Conservation (phyloP, 2,797 vertebrate species). For the Oryzias dopingdopingensis region DNA sequence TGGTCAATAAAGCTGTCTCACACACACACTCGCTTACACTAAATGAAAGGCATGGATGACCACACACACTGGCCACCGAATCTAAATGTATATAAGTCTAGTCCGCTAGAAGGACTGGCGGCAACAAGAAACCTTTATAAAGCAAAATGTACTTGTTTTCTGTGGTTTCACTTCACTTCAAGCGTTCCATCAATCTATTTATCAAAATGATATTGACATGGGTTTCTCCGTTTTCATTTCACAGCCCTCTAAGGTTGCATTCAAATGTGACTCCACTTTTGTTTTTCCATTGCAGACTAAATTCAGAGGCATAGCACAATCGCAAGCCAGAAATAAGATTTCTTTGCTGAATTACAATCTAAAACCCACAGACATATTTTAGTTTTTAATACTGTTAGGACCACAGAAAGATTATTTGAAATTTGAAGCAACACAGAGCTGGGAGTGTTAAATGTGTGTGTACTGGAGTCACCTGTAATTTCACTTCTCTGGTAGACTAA, state of each 20-base stretch:
- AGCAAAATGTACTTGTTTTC: conserved; percentile 59
- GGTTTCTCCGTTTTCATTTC: conserved; percentile 33
- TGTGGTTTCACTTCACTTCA: conserved; percentile 24
- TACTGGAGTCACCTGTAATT: conserved; percentile 36
- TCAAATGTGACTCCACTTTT: conserved; percentile 30
- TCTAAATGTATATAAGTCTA: conserved; percentile 74
- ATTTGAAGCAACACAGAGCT: conserved; percentile 36
- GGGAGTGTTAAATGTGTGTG: conserved; percentile 20
- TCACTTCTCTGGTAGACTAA: conserved; percentile 31
- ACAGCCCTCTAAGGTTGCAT: conserved; percentile 17
- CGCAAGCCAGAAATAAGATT: conserved; percentile 11
- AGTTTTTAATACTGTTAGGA: conserved; percentile 21
- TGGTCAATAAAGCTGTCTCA: conserved; percentile 63
- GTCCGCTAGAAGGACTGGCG: conserved; percentile 52
- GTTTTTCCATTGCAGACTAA: conserved; percentile 23
- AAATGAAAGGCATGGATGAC: conserved; percentile 64
- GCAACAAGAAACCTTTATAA: conserved; percentile 70
- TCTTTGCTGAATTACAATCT: conserved; percentile 44
- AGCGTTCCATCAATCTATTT: conserved; percentile 44
- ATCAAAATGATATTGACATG: conserved; percentile 51
- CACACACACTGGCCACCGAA: conserved; percentile 64
- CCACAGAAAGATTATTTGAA: conserved; percentile 29
- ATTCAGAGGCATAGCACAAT: background rate
- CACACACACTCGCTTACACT: conserved; percentile 23
- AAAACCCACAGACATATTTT: conserved; percentile 8